These are phyloP conservation scores for Sesia bembeciformis DNA, from an alignment of 2,888 invertebrate species.

Conservation along the genomic window DNA sequence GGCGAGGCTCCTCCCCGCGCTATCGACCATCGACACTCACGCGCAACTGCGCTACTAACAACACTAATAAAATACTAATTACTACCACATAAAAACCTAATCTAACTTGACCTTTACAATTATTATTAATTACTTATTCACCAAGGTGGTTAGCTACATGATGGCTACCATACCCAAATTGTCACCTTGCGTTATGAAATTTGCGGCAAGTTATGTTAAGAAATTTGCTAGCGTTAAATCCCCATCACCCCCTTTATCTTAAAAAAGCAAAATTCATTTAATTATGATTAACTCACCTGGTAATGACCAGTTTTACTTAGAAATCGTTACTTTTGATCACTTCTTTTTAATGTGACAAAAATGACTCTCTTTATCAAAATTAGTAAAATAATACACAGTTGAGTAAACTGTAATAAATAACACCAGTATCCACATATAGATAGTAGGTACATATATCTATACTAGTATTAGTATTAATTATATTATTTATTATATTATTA, in stretches of 20 bases:
- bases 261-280: too few relatives aligned
- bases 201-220: constrained; percentile 1
- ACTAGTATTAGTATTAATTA: too few relatives aligned
- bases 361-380: too few relatives aligned
- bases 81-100: not conserved
- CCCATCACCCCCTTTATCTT: not conserved
- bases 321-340: too few relatives aligned
- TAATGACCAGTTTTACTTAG: too few relatives aligned
- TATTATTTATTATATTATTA: too few relatives aligned
- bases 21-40: constrained; percentile 22
- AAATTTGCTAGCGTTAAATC: constrained; percentile 1
- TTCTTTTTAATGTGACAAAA: too few relatives aligned
- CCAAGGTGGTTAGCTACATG: not conserved
- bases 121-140: not conserved
- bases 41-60: constrained; percentile 13
- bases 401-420: too few relatives aligned
- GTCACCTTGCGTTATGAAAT: not conserved
- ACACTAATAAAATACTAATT: not conserved
- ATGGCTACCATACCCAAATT: not conserved
- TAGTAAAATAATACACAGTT: too few relatives aligned
- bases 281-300: too few relatives aligned
- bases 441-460: too few relatives aligned
- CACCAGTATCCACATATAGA: too few relatives aligned
- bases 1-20: constrained; percentile 19
- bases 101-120: not conserved